Conservation (phyloP, 2,888 invertebrate species). For the Chrysina gloriosa region DNA sequence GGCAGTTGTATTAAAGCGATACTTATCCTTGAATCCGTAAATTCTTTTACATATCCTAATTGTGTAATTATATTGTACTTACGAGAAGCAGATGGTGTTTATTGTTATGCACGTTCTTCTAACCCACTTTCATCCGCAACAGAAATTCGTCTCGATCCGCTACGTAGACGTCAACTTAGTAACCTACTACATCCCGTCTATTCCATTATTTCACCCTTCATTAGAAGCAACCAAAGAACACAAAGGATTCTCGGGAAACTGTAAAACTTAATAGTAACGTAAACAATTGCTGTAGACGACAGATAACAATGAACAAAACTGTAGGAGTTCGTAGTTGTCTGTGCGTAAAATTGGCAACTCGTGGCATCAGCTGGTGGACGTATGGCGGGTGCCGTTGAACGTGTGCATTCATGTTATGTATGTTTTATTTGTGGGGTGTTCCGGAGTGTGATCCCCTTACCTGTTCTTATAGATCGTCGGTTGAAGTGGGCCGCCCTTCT, state of each 20-base stretch:
- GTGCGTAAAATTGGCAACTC: slow-evolving; percentile 54
- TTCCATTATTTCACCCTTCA: slow-evolving; percentile 10
- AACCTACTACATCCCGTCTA: neutral
- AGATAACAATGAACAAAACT: slow-evolving; percentile 47
- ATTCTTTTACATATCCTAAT: slow-evolving; percentile 8
- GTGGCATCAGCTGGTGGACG: slow-evolving; percentile 54
- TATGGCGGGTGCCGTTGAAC: slow-evolving; percentile 43
- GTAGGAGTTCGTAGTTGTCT: slow-evolving; percentile 47
- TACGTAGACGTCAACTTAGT: neutral
- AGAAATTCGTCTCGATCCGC: slow-evolving; percentile 31
- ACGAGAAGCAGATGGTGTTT: slow-evolving; percentile 12
- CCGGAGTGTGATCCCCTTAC: slow-evolving; percentile 46
- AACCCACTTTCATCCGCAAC: slow-evolving; percentile 35
- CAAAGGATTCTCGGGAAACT: slow-evolving; percentile 41
- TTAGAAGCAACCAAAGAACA: neutral
- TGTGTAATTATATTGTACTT: slow-evolving; percentile 3
- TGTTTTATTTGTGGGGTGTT: slow-evolving; percentile 45
- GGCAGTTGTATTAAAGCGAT: neutral
- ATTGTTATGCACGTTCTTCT: slow-evolving; percentile 14
- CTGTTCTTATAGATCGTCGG: slow-evolving; percentile 29
- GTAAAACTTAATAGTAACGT: slow-evolving; percentile 51
- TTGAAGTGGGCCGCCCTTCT: slow-evolving; percentile 39
- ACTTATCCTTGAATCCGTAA: slow-evolving; percentile 12
- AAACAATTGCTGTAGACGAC: slow-evolving; percentile 47
- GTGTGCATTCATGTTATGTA: slow-evolving; percentile 28